Evolutionary conservation across 1,140 invertebrate genomes (phyloP), one percentile per base, ranked within the genome.

Genomic region (Drosophila hydei): DNA sequence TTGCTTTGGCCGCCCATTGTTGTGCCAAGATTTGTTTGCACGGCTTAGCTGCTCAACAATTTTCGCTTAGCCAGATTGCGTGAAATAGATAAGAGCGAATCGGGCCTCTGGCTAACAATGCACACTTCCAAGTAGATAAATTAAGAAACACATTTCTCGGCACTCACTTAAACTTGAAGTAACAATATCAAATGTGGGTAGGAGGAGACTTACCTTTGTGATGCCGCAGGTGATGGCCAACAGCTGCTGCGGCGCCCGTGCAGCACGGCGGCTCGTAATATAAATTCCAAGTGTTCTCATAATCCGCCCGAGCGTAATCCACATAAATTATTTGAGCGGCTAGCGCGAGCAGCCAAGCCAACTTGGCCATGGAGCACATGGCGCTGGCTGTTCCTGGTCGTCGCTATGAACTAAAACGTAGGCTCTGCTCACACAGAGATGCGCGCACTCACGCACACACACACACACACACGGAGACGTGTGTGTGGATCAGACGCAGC

Each of bases 201-300:
- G 11, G 18, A 9, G 40, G 11, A 19, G 18, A 80, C 93, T 94
- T 92, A 94, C 93, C 93, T 93, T 92, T 92, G 83, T 93, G 93
- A 80, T 94, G 93, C 76, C 93, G 92, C 87, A 92, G 90, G 68
- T 94, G 93, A 69, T 94, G 93, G 69, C 90, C 81, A 55, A 92
- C 90, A 38, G 91, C 79, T 63, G 91, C 91, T 45, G 54, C 60
- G 40, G 54, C 55, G 45, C 92, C 92, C 52, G 89, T 81, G 87
- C 93, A 94, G 78, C 93, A 94, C 8, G 93, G 93, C 74, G 93
- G 93, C 80, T 94, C 93, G 75, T 93, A 94, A 89, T 94, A 94
- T 88, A 94, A 93, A 89, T 94, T 94, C 91, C 93, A 94, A 68
- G 93, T 93, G 87, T 93, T 94, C 81, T 94, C 93, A 91, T 92